phyloP scores from a whole-genome alignment of 2,888 invertebrate species.

The Melinopterus prodromus region DNA sequence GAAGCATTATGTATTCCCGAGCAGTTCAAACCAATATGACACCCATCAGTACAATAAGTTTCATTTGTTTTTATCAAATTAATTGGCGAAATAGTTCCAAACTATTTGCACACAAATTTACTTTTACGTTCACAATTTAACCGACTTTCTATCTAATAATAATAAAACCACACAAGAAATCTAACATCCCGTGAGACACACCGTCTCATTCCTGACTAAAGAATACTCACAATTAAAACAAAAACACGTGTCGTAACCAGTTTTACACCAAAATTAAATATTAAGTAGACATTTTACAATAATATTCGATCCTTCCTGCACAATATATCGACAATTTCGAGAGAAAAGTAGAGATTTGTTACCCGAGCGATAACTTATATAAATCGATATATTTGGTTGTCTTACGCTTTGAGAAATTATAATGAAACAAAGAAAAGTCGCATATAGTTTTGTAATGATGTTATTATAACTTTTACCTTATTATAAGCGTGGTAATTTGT shows the following conservation, averaged over 20 bases:
- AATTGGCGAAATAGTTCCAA: no score
- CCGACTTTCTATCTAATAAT: no score
- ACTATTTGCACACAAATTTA: no score
- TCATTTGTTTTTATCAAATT: no score
- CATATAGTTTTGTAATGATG: slow-evolving; percentile 26
- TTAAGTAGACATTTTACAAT: slow-evolving; percentile 4
- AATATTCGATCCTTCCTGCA: not conserved
- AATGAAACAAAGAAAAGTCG: slow-evolving; percentile 9
- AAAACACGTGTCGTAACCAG: not conserved
- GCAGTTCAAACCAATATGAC: no score
- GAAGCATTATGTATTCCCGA: no score
- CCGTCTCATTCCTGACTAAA: not conserved
- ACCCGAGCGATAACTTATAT: not conserved
- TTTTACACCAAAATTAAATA: not conserved
- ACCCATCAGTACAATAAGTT: no score
- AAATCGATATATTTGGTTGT: slow-evolving; percentile 9
- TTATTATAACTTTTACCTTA: slow-evolving; percentile 7
- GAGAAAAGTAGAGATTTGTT: not conserved
- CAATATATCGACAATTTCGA: slow-evolving; percentile 4
- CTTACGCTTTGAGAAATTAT: slow-evolving; percentile 7
- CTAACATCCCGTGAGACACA: not conserved
- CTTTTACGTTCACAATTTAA: no score
- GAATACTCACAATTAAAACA: not conserved
- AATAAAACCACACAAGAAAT: no score
- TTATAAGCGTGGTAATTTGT: not conserved